These are phyloP conservation scores for Rhinophrynus dorsalis DNA, from an alignment of 2,797 vertebrate species.

Conservation along the genomic window DNA sequence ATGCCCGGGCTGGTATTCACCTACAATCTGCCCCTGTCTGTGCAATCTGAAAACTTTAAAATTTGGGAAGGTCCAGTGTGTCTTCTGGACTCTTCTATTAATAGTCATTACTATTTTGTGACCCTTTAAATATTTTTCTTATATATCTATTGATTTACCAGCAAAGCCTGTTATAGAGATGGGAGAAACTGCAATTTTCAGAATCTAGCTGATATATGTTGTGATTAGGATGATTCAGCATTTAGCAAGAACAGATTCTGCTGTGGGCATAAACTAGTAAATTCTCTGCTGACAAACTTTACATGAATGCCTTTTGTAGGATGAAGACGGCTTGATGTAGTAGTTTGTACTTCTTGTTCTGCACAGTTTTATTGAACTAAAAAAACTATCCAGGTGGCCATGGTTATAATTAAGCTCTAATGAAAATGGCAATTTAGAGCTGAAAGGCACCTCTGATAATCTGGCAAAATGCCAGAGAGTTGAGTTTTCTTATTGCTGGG, in stretches of 20 bases:
- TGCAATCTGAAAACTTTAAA: not conserved
- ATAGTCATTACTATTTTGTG: not conserved
- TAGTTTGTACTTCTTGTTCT: constrained; percentile 29
- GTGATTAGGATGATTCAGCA: not conserved
- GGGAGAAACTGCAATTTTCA: not conserved
- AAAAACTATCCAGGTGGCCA: constrained; percentile 56
- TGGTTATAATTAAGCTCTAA: constrained; percentile 60
- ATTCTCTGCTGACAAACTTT: not conserved
- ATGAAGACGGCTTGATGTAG: not conserved
- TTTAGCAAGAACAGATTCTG: not conserved
- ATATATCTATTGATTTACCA: not conserved
- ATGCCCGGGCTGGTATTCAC: no score
- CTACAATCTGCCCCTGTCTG: no score
- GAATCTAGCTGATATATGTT: not conserved
- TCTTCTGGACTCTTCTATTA: not conserved
- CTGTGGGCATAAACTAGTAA: not conserved
- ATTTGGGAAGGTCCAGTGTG: not conserved
- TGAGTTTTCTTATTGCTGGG: constrained; percentile 62
- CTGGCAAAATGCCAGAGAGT: constrained; percentile 57
- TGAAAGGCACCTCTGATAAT: constrained; percentile 65
- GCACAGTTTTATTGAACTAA: constrained; percentile 35
- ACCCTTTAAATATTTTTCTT: not conserved
- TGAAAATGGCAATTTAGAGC: constrained; percentile 59
- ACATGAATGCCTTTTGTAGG: not conserved
- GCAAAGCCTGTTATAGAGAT: not conserved